Conservation (phyloP, 2,113 vertebrate species). For the Cavia aperea region DNA sequence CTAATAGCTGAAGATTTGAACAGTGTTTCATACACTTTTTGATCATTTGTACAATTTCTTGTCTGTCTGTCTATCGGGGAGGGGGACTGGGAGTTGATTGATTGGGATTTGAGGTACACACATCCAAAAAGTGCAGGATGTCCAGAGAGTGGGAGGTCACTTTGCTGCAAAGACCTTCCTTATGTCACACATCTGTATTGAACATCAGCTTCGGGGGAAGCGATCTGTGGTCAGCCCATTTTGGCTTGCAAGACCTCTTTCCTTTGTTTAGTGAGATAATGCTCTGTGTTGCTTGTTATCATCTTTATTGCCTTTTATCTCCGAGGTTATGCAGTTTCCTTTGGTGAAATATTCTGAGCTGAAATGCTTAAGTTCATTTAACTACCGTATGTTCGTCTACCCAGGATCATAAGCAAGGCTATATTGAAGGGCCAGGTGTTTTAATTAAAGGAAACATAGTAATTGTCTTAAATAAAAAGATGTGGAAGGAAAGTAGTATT, state of each 20-base stretch:
- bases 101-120: not conserved
- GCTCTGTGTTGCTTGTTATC: not conserved
- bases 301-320: constrained; percentile 34
- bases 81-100: too few species aligned
- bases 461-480: constrained; percentile 36
- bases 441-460: constrained; percentile 41
- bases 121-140: not conserved
- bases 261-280: not conserved
- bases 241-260: not conserved
- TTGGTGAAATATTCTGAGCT: constrained; percentile 23
- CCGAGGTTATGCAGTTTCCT: constrained; percentile 4
- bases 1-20: not conserved
- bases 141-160: not conserved
- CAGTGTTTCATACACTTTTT: not conserved
- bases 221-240: not conserved
- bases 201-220: not conserved
- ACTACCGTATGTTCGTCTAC: constrained; percentile 19
- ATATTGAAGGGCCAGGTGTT: not conserved
- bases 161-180: not conserved
- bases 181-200: not conserved
- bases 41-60: not conserved
- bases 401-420: constrained; percentile 33
- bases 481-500: constrained; percentile 16
- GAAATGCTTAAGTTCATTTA: constrained; percentile 21
- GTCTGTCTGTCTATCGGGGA: too few species aligned